Conservation (phyloP, 2,888 invertebrate genomes). For the Ectemnius cavifrons region DNA sequence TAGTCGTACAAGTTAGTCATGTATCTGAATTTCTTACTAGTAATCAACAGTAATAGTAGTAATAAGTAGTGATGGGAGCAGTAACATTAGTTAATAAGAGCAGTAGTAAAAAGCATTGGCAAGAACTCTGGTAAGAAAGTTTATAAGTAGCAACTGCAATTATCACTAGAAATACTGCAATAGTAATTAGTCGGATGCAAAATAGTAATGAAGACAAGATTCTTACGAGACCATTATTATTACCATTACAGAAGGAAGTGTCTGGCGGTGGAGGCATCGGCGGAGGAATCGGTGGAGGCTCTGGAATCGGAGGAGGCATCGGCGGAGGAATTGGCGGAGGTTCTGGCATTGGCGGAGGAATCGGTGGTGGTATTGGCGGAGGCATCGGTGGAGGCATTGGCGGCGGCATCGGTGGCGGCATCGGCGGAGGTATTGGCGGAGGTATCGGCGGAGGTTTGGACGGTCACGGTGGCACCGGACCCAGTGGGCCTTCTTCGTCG, state of each 20-base stretch:
- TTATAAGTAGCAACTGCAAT: too few species aligned
- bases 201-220: too few species aligned
- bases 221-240: too few species aligned
- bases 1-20: too few species aligned
- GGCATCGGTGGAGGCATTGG: constrained; percentile 68
- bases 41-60: too few species aligned
- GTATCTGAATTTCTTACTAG: too few species aligned
- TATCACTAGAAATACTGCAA: too few species aligned
- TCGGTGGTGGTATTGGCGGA: constrained; percentile 64
- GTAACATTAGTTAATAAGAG: too few species aligned
- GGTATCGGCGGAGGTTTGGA: constrained; percentile 68
- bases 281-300: constrained; percentile 63
- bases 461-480: constrained; percentile 68
- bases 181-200: too few species aligned
- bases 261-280: constrained; percentile 35
- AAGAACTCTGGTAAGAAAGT: too few species aligned
- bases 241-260: constrained; percentile 65
- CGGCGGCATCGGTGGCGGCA: constrained; percentile 66
- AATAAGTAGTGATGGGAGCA: too few species aligned
- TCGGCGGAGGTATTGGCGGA: constrained; percentile 62
- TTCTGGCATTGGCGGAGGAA: constrained; percentile 62
- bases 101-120: too few species aligned
- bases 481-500: constrained; percentile 80
- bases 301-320: constrained; percentile 63
- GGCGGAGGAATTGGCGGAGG: constrained; percentile 66